phyloP scores from a whole-genome alignment of 2,113 vertebrate species.

The Corythornis madagascariensis region DNA sequence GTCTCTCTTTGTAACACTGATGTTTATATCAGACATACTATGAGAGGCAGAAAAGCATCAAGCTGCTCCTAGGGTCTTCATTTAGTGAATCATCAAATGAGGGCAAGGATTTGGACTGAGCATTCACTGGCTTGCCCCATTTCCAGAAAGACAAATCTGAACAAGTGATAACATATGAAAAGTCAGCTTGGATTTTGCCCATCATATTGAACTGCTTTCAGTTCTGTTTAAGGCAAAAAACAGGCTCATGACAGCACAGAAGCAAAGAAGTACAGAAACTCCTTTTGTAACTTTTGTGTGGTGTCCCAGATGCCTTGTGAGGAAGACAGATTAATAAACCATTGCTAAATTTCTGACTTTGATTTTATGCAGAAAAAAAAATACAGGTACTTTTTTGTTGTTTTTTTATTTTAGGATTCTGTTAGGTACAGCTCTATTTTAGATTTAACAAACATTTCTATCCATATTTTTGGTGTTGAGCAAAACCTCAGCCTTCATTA shows the following conservation, averaged over 20 bases:
- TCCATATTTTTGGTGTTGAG: not conserved
- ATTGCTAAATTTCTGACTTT: not conserved
- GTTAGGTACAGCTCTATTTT: slow-evolving; percentile 1
- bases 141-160: not conserved
- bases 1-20: not conserved
- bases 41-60: not conserved
- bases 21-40: not conserved
- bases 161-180: not conserved
- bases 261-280: not conserved
- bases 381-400: not conserved
- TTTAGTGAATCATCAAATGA: not conserved
- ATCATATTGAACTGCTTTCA: not conserved
- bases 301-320: not conserved
- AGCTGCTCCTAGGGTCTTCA: not conserved
- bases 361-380: not conserved
- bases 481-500: not conserved
- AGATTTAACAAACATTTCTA: not conserved
- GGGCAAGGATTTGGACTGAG: not conserved
- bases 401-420: not conserved
- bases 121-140: not conserved
- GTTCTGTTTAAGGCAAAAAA: not conserved
- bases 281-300: not conserved
- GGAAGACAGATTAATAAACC: not conserved
- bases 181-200: not conserved
- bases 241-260: not conserved